These are phyloP conservation scores for Microvelia longipes DNA, from an alignment of 1,140 invertebrate species.

Conservation along the genomic window DNA sequence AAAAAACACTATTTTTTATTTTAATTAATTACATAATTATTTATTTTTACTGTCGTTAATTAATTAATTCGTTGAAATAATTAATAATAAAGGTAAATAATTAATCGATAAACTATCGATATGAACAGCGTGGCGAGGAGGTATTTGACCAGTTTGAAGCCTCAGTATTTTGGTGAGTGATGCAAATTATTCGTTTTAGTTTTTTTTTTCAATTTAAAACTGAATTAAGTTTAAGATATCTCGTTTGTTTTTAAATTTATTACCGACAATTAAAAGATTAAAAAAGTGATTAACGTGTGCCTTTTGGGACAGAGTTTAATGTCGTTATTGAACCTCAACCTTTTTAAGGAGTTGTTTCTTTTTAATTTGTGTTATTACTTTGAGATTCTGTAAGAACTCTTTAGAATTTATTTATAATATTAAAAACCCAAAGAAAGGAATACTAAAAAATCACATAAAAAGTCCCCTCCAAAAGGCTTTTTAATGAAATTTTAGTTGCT, in stretches of 20 bases:
- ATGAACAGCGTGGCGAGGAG: background rate
- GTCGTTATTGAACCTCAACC: no score
- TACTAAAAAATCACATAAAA: no score
- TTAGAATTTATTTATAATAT: no score
- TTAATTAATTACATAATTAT: background rate
- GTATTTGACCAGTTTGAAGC: background rate
- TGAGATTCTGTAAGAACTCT: no score
- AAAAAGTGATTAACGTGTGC: no score
- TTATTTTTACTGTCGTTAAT: background rate
- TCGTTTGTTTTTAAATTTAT: background rate
- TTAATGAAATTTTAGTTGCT: no score
- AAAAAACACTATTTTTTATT: background rate
- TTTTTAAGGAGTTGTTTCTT: no score
- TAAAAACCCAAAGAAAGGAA: no score
- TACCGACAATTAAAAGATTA: no score
- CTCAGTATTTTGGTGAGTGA: background rate
- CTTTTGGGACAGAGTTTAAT: no score
- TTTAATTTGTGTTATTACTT: no score
- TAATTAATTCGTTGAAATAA: background rate
- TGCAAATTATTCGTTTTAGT: background rate
- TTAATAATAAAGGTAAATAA: background rate
- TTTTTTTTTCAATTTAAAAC: background rate
- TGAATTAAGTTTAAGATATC: background rate
- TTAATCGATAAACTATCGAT: background rate
- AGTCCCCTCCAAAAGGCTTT: no score